These are phyloP conservation scores for Lymantria dispar DNA, from an alignment of 2,888 invertebrate species.

Conservation along the genomic window DNA sequence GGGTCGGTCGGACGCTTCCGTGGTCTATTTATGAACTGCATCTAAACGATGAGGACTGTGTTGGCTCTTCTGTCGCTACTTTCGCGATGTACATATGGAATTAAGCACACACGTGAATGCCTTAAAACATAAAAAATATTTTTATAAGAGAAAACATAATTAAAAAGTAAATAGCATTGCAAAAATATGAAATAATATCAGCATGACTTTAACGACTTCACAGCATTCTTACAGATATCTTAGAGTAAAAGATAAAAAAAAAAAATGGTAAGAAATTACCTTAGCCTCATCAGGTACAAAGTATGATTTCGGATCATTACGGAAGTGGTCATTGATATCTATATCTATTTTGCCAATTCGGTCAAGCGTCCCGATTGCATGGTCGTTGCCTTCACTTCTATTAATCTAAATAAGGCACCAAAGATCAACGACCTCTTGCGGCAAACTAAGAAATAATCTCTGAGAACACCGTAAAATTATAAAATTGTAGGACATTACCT, in stretches of 20 bases:
- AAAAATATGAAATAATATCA: too few species aligned
- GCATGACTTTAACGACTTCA: too few species aligned
- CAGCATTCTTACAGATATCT: too few species aligned
- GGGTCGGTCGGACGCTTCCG: slow-evolving; percentile 80
- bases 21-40: slow-evolving; percentile 79
- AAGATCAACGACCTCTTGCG: slow-evolving; percentile 75
- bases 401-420: slow-evolving; percentile 82
- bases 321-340: slow-evolving; percentile 2
- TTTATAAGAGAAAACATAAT: too few species aligned
- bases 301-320: not conserved
- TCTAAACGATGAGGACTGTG: slow-evolving; percentile 65
- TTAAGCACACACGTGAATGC: not conserved
- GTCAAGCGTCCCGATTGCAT: slow-evolving; percentile 57
- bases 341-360: slow-evolving; percentile 66
- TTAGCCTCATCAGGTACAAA: not conserved
- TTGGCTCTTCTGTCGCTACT: slow-evolving; percentile 54
- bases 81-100: slow-evolving; percentile 53
- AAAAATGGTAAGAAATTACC: too few species aligned
- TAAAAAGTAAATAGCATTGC: too few species aligned
- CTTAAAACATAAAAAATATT: not conserved
- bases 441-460: slow-evolving; percentile 53
- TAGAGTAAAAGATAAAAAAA: too few species aligned
- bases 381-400: slow-evolving; percentile 75
- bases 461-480: slow-evolving; percentile 30
- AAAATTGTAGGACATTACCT: too few species aligned